These are phyloP conservation scores for Carassius gibelio DNA, from an alignment of 2,113 vertebrate genomes.

Conservation along the genomic window DNA sequence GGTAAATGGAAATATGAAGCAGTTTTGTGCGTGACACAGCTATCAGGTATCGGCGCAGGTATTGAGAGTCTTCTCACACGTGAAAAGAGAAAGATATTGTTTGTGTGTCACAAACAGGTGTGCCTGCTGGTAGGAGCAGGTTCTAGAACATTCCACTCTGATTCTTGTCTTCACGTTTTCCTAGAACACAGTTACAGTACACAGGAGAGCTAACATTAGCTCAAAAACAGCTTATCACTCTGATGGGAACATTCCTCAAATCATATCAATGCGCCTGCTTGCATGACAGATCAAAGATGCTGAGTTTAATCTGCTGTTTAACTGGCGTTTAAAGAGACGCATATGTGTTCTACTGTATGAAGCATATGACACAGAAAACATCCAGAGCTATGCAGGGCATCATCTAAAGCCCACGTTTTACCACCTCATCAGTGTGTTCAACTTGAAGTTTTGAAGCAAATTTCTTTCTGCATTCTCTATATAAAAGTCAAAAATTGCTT, in stretches of 20 bases:
- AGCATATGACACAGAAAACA: conserved; percentile 23
- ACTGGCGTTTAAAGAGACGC: conserved; percentile 11
- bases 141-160: conserved; percentile 35
- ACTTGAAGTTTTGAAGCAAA: not conserved
- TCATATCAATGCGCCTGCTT: not conserved
- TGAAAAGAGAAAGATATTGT: not conserved
- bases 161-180: conserved; percentile 6
- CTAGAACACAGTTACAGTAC: not conserved
- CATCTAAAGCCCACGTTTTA: not conserved
- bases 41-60: not conserved
- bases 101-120: conserved; percentile 24
- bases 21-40: conserved; percentile 10
- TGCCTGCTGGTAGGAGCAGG: conserved; percentile 23
- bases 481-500: not conserved
- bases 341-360: not conserved
- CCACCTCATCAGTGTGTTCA: not conserved
- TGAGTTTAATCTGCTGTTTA: not conserved
- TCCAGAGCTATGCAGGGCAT: conserved; percentile 13
- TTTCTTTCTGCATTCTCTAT: not conserved
- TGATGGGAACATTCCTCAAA: not conserved
- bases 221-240: not conserved
- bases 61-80: not conserved
- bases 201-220: not conserved
- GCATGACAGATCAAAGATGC: not conserved
- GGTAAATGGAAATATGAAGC: not conserved